Evolutionary conservation across 1,140 invertebrate species (phyloP).

Genomic region (Lysiphlebus fabarum): DNA sequence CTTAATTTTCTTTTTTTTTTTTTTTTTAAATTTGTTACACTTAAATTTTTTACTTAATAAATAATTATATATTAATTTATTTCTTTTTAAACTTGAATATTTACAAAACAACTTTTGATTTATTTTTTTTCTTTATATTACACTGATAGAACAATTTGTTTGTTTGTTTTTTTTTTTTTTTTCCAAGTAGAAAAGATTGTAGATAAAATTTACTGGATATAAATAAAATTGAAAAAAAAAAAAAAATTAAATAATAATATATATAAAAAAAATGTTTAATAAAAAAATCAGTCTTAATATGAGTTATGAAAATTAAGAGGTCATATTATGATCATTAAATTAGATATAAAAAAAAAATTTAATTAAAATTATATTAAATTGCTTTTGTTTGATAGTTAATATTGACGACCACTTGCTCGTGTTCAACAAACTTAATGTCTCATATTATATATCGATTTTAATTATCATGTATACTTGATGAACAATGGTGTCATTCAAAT

Average conservation of each 20-base stretch:
- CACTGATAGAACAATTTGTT: constrained; percentile 16
- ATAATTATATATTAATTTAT: constrained; percentile 3
- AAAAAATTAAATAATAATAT: constrained; percentile 28
- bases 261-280: constrained; percentile 27
- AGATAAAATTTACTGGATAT: no score
- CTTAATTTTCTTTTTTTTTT: no score
- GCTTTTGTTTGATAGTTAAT: no score
- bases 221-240: constrained; percentile 29
- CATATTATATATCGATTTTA: no score
- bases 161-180: no score
- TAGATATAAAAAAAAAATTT: no score
- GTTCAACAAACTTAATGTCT: no score
- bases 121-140: constrained; percentile 19
- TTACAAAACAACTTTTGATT: constrained; percentile 29
- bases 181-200: no score
- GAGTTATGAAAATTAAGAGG: constrained; percentile 35
- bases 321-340: constrained; percentile 39
- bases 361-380: no score
- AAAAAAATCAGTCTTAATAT: constrained; percentile 49
- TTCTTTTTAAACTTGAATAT: constrained; percentile 25
- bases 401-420: no score
- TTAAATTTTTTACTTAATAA: constrained; percentile 3
- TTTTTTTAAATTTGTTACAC: background rate
- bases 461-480: no score
- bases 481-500: no score